Conservation (phyloP, 2,888 invertebrate genomes). For the Melieria crassipennis region DNA sequence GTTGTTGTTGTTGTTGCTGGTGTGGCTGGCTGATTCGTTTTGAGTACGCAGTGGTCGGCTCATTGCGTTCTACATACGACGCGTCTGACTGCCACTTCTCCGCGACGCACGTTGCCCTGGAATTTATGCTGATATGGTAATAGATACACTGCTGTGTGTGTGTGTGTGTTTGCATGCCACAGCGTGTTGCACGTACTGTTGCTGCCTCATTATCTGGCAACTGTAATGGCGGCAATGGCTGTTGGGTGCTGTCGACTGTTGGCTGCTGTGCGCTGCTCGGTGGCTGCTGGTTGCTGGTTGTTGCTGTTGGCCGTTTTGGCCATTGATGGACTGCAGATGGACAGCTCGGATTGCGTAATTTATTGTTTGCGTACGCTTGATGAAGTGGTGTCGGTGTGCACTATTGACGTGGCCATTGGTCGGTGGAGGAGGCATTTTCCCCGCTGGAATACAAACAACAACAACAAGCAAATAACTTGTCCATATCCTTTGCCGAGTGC, state of each 20-base stretch:
- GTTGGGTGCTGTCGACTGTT: conserved; percentile 13
- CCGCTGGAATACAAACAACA: not conserved
- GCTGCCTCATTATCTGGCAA: conserved; percentile 35
- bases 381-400: conserved; percentile 49
- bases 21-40: conserved; percentile 5
- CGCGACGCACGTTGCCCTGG: conserved; percentile 61
- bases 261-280: conserved; percentile 38
- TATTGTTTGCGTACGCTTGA: conserved; percentile 58
- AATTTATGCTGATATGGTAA: conserved; percentile 63
- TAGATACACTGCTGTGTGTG: conserved; percentile 44
- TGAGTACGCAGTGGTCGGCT: not conserved
- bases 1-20: conserved; percentile 33
- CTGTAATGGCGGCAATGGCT: conserved; percentile 4
- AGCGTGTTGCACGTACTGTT: not conserved
- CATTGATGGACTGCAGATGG: conserved; percentile 57
- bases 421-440: conserved; percentile 7
- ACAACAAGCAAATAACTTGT: conserved; percentile 1
- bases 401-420: conserved; percentile 45
- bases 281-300: not conserved
- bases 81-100: conserved; percentile 38
- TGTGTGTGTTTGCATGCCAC: conserved; percentile 8
- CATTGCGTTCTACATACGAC: conserved; percentile 17
- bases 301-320: conserved; percentile 6
- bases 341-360: conserved; percentile 63
- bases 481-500: conserved; percentile 8